Evolutionary conservation across 2,888 invertebrate genomes (phyloP).

Genomic region (Leucophenga montana): DNA sequence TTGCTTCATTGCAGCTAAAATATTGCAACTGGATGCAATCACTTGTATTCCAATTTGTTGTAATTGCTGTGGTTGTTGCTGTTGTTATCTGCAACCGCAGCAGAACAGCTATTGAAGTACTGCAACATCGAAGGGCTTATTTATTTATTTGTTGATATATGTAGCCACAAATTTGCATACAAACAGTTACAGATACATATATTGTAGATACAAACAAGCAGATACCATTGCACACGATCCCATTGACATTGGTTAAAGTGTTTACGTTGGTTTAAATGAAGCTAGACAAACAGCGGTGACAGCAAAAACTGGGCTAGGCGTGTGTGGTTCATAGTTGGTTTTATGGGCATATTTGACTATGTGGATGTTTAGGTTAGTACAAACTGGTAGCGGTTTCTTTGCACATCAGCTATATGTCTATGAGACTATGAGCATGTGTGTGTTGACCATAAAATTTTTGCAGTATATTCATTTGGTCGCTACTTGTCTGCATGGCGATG

Average conservation of each 20-base stretch:
- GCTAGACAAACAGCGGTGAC: neutral
- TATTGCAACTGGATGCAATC: constrained; percentile 7
- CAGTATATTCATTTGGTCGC: neutral
- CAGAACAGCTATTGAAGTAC: neutral
- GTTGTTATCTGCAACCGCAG: neutral
- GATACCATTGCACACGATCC: neutral
- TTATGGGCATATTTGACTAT: neutral
- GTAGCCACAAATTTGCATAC: neutral
- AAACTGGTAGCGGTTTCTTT: neutral
- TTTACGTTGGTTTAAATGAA: constrained; percentile 4
- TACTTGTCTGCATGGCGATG: constrained; percentile 1
- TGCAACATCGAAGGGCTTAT: neutral
- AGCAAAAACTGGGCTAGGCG: neutral
- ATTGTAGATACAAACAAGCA: neutral
- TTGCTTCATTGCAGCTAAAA: neutral
- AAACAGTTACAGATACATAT: neutral
- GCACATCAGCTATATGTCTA: neutral
- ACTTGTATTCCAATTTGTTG: too few species aligned
- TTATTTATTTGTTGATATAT: constrained; percentile 11
- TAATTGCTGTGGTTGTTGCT: too few species aligned
- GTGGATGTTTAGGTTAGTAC: too few species aligned
- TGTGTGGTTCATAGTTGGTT: neutral
- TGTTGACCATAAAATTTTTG: neutral
- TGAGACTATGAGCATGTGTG: neutral
- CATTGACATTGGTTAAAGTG: constrained; percentile 8